These are phyloP conservation scores for Drosophila phalerata DNA, from an alignment of 2,888 invertebrate species.

Conservation along the genomic window DNA sequence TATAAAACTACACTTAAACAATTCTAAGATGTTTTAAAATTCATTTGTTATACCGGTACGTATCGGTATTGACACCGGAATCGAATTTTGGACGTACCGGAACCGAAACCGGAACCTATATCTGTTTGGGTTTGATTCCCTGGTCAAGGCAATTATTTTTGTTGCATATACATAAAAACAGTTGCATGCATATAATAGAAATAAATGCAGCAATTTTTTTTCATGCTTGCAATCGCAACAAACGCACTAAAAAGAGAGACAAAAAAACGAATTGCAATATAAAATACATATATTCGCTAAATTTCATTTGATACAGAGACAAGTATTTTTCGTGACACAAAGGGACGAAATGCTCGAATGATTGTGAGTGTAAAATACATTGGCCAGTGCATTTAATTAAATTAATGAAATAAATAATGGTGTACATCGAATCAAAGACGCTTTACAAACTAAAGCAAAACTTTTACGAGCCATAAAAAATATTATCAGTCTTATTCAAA, in stretches of 20 bases:
- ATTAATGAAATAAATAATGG: slow-evolving; percentile 1
- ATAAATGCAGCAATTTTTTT: slow-evolving; percentile 58
- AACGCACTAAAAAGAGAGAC: slow-evolving; percentile 25
- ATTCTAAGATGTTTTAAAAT: no score
- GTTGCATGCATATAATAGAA: slow-evolving; percentile 33
- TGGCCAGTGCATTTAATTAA: slow-evolving; percentile 7
- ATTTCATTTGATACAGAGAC: slow-evolving; percentile 17
- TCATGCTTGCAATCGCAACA: slow-evolving; percentile 59
- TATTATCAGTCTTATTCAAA: not conserved
- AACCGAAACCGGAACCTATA: no score
- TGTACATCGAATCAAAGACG: not conserved
- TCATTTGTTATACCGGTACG: no score
- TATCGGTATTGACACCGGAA: no score
- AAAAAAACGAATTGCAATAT: slow-evolving; percentile 25
- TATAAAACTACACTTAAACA: no score
- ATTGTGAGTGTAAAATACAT: not conserved
- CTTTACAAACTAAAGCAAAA: not conserved
- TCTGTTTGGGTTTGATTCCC: no score
- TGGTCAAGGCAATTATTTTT: slow-evolving; percentile 66
- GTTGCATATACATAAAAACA: slow-evolving; percentile 33
- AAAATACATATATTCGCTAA: slow-evolving; percentile 23
- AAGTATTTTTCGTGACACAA: slow-evolving; percentile 19
- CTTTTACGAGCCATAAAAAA: not conserved
- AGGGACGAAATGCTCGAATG: slow-evolving; percentile 21
- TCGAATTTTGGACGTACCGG: no score